Percentiles rank a stretch among this genome's conserved stretches.
These are phyloP conservation scores for Dinoponera quadriceps DNA, from an alignment of 1,140 invertebrate species.

Conservation along the genomic window DNA sequence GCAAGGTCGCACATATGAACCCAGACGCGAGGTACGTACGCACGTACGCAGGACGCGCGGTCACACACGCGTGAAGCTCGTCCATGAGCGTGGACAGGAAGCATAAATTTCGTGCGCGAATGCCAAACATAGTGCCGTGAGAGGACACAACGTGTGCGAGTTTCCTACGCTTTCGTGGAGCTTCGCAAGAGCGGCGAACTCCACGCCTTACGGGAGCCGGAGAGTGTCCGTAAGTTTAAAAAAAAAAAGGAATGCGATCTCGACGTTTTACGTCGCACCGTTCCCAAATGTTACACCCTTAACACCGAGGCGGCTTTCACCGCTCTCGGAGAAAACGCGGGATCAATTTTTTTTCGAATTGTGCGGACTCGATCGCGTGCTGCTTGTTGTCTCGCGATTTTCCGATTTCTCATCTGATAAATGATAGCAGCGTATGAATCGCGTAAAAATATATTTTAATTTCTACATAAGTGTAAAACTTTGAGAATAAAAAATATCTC, in stretches of 20 bases:
- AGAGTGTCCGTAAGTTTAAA: not conserved
- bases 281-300: not conserved
- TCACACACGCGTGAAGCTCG: constrained; percentile 11
- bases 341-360: not conserved
- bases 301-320: not conserved
- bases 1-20: constrained; percentile 4
- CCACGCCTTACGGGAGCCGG: not conserved
- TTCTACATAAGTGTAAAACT: no score
- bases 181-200: constrained; percentile 5
- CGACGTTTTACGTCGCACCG: not conserved
- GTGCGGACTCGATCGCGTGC: not conserved
- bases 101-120: constrained; percentile 82
- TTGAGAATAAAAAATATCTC: no score
- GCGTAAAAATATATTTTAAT: no score
- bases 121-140: constrained; percentile 79
- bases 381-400: no score
- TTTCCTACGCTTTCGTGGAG: not conserved
- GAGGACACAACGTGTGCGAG: constrained; percentile 30
- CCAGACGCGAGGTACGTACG: not conserved
- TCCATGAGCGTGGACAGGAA: constrained; percentile 76
- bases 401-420: no score
- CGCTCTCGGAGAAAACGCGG: not conserved
- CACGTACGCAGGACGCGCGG: not conserved
- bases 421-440: no score
- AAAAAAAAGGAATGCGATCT: not conserved